Percentiles rank a stretch among this genome's conserved stretches.
phyloP scores from a whole-genome alignment of 2,113 vertebrate species.

The Pycnonotus jocosus region DNA sequence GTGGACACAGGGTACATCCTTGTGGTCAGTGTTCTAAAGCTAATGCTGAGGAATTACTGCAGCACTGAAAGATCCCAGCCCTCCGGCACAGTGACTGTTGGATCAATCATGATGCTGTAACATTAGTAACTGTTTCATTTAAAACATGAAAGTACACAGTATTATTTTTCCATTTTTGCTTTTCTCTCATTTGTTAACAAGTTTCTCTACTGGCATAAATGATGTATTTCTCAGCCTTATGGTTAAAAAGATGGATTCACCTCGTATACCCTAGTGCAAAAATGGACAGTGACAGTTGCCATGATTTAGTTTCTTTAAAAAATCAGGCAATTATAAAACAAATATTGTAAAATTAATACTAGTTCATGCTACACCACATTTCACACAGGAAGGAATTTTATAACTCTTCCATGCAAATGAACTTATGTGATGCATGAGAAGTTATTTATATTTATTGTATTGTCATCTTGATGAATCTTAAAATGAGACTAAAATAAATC shows the following conservation, averaged over 20 bases:
- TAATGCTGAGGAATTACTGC: background rate
- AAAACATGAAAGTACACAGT: background rate
- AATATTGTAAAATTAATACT: background rate
- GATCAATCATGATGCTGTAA: background rate
- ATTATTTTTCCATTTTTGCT: background rate
- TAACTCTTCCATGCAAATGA: background rate
- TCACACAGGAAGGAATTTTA: background rate
- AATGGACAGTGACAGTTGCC: background rate
- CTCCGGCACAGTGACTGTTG: background rate
- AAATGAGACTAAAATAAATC: background rate
- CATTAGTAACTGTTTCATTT: background rate
- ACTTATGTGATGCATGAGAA: background rate
- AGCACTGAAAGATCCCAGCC: background rate
- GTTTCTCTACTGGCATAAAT: background rate
- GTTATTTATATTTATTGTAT: background rate
- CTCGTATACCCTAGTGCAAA: background rate
- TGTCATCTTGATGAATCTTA: background rate
- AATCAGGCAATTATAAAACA: background rate
- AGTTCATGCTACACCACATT: background rate
- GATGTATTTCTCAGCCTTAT: background rate
- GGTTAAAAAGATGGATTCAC: background rate
- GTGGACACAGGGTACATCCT: background rate
- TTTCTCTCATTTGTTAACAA: background rate
- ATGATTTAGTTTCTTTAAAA: background rate
- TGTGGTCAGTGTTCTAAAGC: background rate